Base-by-base conservation (phyloP, 2,888 invertebrate species). In the Fragum whitleyi region DNA sequence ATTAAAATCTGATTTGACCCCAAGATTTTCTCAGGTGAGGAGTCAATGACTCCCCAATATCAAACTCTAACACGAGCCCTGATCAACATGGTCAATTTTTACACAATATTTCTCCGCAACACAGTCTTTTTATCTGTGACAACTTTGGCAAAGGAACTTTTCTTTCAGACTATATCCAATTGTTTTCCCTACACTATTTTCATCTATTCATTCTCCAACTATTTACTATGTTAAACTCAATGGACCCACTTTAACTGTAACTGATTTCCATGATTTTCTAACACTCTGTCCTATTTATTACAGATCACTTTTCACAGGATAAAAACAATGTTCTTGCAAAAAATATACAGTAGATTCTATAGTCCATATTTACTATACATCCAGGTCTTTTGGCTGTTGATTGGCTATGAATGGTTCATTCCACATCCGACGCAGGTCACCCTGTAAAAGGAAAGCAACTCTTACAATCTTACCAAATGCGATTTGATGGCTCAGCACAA, bases 361-460 rank as follows among this genome's bases (percentile, higher is more conserved):
- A n/a, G 47, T 47, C 47, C 47, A 9, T 57, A 59, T 6, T 59
- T 2, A 14, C 90, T 91, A 93, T 62, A 93, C 93, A 70, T 93
- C 93, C 81, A 93, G 79, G 79, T 92, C 90, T 83, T 93, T 93
- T 36, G 91, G 79, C 16, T 86, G 83, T 28, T 81, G 77, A 36
- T 86, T 82, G 19, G 83, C 86, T 26, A 92, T 87, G 83, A 94
- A 94, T 3, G 94, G 94, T 84, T 94, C 98, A 93, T 97, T 97
- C 99, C 99, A 99, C 98, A 99, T 99, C 92, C 98, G 96, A 93
- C 98, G 95, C 91, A 99, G 95, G 95, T 99, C 99, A 87, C 99
- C 98, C 98, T 98, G 95, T 9, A 94, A 95, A 86, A 76, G 53
- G 67, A 72, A 70, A 61, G 21, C 5, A 28, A 61, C 7, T n/a